phyloP scores from a whole-genome alignment of 2,797 vertebrate species.

The Australoheros facetus region DNA sequence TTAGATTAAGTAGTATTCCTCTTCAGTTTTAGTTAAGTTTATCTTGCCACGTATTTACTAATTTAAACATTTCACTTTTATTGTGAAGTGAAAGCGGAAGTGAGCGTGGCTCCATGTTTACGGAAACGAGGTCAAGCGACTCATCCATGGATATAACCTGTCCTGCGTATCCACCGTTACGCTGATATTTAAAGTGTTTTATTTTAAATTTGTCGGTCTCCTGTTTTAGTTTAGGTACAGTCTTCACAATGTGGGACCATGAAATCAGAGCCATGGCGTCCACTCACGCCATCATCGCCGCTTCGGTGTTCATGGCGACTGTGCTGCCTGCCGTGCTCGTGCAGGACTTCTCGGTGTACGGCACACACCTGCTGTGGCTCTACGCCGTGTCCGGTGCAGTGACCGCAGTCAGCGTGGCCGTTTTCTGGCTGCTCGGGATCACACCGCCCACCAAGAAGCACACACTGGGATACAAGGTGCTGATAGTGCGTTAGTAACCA shows the following conservation, averaged over 20 bases:
- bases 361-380: constrained; percentile 89
- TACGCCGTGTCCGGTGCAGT: constrained; percentile 85
- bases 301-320: constrained; percentile 83
- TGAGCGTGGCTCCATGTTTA: constrained; percentile 50
- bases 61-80: constrained; percentile 26
- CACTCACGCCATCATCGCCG: constrained; percentile 84
- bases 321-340: constrained; percentile 80
- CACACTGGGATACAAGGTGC: constrained; percentile 85
- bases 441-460: constrained; percentile 86
- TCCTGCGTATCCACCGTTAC: not conserved
- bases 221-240: not conserved
- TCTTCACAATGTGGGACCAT: constrained; percentile 86
- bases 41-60: not conserved
- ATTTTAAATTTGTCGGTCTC: not conserved
- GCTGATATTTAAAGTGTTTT: not conserved
- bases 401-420: constrained; percentile 78
- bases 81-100: constrained; percentile 62
- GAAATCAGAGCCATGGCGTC: constrained; percentile 87
- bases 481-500: not conserved
- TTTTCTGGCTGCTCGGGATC: constrained; percentile 87
- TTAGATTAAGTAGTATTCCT: not conserved
- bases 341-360: constrained; percentile 87
- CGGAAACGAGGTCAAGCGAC: constrained; percentile 49
- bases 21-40: no score
- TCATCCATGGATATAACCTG: not conserved